Percentiles rank a stretch among this genome's conserved stretches.
These are phyloP conservation scores for Anniella stebbinsi DNA, from an alignment of 2,797 vertebrate genomes.

Conservation along the genomic window DNA sequence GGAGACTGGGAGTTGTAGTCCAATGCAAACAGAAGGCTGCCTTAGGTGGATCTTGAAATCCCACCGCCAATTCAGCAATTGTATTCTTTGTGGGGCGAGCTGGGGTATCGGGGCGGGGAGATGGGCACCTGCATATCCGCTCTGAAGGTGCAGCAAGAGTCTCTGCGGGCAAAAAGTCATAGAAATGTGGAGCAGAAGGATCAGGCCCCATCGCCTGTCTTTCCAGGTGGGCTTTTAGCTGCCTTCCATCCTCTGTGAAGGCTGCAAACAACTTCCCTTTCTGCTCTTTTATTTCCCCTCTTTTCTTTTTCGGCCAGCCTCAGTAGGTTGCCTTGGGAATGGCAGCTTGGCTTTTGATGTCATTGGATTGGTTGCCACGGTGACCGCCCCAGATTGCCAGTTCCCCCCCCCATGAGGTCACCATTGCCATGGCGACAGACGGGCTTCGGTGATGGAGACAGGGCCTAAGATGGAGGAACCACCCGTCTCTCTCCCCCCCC, in stretches of 20 bases:
- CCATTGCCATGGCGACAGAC: slow-evolving; percentile 66
- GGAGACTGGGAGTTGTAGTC: too few species aligned
- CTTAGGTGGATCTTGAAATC: background rate
- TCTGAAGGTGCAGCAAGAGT: background rate
- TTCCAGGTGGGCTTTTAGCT: background rate
- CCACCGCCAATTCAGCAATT: background rate
- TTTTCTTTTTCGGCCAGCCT: slow-evolving; percentile 32
- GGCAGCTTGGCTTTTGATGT: slow-evolving; percentile 78
- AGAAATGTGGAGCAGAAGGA: too few species aligned
- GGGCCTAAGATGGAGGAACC: background rate
- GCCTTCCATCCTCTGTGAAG: background rate
- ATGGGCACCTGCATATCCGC: background rate
- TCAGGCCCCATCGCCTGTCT: background rate
- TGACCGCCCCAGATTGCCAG: slow-evolving; percentile 78
- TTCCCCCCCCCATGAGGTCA: slow-evolving; percentile 70
- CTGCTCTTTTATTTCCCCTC: background rate
- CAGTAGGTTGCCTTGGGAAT: slow-evolving; percentile 78
- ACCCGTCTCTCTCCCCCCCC: background rate
- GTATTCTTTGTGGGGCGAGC: background rate
- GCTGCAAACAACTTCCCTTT: slow-evolving; percentile 66
- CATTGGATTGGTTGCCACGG: slow-evolving; percentile 80
- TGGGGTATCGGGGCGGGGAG: too few species aligned
- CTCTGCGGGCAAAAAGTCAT: background rate
- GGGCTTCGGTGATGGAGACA: slow-evolving; percentile 16
- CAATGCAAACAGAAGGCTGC: too few species aligned